Base-by-base conservation (phyloP, 2,113 vertebrate species). In the Desmodus rotundus region DNA sequence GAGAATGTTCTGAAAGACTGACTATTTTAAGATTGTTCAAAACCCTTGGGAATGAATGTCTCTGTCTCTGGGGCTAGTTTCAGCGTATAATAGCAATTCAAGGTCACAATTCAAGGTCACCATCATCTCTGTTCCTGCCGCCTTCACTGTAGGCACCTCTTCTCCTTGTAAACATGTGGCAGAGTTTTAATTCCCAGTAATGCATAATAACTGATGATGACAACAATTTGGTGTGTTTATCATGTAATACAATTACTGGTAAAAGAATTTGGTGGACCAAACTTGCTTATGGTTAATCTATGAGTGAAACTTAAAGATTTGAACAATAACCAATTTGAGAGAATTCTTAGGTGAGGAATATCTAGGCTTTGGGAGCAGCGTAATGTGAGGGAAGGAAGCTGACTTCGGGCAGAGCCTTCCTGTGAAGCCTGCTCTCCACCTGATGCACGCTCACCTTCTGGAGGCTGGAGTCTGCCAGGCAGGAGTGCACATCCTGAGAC, bases 11-110 rank as follows among this genome's bases (percentile, higher is more conserved):
- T 61, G 33, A 68, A 82, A 91, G 80, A 94, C 68, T 31, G 56
- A 65, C 56, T 94, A 84, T 95, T 94, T 96, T 93, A 95, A 88
- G 74, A 82, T 33, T 83, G 43, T 78, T 94, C 87, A 33, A 96
- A 93, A 78, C 95, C 72, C 89, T 85, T 45, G 80, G 89, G 91
- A 61, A 89, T 81, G 45, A 77, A 10, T 65, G 36, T 96, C 65
- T 85, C 67, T 65, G 36, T 96, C 65, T 85, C 67, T 73, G 47
- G 83, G 52, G n/a, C 80, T 91, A 80, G 54, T 93, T 96, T 61
- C 89, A 11, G 47, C 26, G 6, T 93, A 24, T 61, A 56, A 83
- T 89, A 81, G 78, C 68, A 76, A 28, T 58, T 96, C 80, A 68
- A 95, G 81, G 90, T 90, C 17, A 0, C 33, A 76, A 28, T 58